phyloP scores from a whole-genome alignment of 1,140 invertebrate genomes.

The Epicauta chinensis region DNA sequence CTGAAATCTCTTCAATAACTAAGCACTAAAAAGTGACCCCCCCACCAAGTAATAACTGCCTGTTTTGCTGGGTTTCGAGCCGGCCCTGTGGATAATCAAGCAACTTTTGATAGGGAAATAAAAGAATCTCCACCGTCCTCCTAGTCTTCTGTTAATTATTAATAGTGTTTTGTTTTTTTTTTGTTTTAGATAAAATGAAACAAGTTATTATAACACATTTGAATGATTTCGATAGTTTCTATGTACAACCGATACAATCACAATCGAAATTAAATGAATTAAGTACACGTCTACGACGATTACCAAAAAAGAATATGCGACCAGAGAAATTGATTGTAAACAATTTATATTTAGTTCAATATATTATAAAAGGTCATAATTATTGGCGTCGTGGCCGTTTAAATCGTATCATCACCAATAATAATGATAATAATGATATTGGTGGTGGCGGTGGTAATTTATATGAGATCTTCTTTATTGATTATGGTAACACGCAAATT shows the following conservation, averaged over 20 bases:
- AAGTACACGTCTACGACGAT: not conserved
- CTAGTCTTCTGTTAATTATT: too few relatives aligned
- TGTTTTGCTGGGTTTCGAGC: too few relatives aligned
- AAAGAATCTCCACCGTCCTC: too few relatives aligned
- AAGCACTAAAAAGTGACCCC: too few relatives aligned
- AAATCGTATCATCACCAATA: conserved; percentile 6
- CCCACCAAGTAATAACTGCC: too few relatives aligned
- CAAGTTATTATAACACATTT: conserved; percentile 1
- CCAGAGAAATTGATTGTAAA: not conserved
- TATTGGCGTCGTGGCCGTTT: conserved; percentile 23
- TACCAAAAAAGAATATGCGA: too few relatives aligned
- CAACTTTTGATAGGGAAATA: too few relatives aligned
- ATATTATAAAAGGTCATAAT: conserved; percentile 8
- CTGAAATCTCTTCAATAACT: too few relatives aligned
- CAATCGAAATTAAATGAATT: not conserved
- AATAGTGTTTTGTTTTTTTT: not conserved
- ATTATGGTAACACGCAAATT: conserved; percentile 24
- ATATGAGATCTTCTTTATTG: conserved; percentile 27
- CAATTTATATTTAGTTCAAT: conserved; percentile 2
- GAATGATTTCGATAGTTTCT: conserved; percentile 8
- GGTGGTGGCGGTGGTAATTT: not conserved
- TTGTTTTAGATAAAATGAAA: not conserved
- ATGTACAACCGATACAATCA: not conserved
- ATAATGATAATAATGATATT: conserved; percentile 1
- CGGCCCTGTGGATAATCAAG: too few relatives aligned